Conservation (phyloP, 2,113 vertebrate genomes). For the Ciconia stormi region DNA sequence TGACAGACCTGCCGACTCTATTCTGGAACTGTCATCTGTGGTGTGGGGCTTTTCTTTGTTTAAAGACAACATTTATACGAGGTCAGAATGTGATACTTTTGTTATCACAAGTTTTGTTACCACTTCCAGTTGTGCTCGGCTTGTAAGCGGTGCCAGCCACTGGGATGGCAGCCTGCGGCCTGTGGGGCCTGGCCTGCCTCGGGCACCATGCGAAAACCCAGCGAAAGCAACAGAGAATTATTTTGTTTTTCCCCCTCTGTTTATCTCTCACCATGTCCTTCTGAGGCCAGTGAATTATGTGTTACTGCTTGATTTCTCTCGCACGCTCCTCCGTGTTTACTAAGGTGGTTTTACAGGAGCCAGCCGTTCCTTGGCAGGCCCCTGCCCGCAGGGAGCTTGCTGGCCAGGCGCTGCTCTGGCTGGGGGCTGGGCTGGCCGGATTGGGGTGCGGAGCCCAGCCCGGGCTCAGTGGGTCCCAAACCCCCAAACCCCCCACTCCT, state of each 20-base stretch:
- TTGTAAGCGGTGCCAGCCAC: rapidly evolving
- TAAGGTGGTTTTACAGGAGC: neutral
- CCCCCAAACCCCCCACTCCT: rapidly evolving
- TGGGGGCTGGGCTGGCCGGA: rapidly evolving
- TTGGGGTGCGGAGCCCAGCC: rapidly evolving
- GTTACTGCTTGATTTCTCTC: neutral
- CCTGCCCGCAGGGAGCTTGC: rapidly evolving
- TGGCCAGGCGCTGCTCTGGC: neutral
- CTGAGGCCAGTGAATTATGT: neutral
- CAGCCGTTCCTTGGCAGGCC: rapidly evolving
- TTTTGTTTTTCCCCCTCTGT: rapidly evolving
- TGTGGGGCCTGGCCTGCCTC: no score
- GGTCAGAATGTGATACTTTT: neutral
- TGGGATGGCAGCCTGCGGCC: neutral
- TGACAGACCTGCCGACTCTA: rapidly evolving
- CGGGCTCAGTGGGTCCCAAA: neutral
- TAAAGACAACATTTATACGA: neutral
- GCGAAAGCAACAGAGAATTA: rapidly evolving
- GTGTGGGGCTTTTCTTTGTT: neutral
- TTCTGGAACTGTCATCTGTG: neutral
- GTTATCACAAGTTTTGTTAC: neutral
- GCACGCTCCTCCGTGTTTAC: rapidly evolving
- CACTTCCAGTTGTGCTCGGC: neutral
- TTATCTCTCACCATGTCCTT: neutral
- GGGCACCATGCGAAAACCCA: neutral